Percentiles rank a stretch among this genome's conserved stretches.
Evolutionary conservation across 2,888 invertebrate genomes (phyloP).

Genomic region (Pogonocherus hispidulus): DNA sequence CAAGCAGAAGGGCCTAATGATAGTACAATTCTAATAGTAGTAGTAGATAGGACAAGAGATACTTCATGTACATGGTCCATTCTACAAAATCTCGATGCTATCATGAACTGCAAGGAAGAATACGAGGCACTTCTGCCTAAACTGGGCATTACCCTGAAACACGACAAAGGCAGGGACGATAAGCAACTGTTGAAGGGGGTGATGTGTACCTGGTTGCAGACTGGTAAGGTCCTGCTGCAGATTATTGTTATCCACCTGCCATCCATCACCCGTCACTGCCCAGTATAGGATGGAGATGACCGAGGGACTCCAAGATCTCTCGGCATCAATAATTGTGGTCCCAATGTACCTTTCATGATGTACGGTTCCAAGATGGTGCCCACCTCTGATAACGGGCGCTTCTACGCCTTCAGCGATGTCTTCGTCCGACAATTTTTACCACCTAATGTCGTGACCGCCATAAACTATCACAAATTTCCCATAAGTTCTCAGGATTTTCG

Average conservation of each 20-base stretch:
- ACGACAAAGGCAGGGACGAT: conserved; percentile 96
- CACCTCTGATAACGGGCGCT: conserved; percentile 99
- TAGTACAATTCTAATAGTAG: too few relatives aligned
- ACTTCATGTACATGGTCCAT: conserved; percentile 99
- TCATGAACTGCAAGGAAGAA: conserved; percentile 82
- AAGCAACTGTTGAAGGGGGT: conserved; percentile 96
- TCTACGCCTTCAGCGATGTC: conserved; percentile 99
- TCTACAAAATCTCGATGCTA: conserved; percentile 91
- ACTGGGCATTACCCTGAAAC: conserved; percentile 91
- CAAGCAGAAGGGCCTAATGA: conserved; percentile 90
- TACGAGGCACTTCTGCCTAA: conserved; percentile 89
- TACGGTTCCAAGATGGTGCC: conserved; percentile 99
- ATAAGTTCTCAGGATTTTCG: too few relatives aligned
- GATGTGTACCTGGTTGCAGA: conserved; percentile 99
- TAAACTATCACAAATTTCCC: too few relatives aligned
- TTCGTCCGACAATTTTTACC: conserved; percentile 99
- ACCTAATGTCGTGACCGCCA: too few relatives aligned
- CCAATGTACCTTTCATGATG: conserved; percentile 99
- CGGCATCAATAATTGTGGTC: conserved; percentile 85
- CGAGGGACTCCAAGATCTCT: conserved; percentile 92
- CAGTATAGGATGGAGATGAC: conserved; percentile 99
- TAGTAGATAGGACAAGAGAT: too few relatives aligned
- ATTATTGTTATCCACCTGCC: conserved; percentile 99
- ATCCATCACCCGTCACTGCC: conserved; percentile 98
- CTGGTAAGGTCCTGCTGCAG: conserved; percentile 99